These are phyloP conservation scores for Argya squamiceps DNA, from an alignment of 2,797 vertebrate species.

Conservation along the genomic window DNA sequence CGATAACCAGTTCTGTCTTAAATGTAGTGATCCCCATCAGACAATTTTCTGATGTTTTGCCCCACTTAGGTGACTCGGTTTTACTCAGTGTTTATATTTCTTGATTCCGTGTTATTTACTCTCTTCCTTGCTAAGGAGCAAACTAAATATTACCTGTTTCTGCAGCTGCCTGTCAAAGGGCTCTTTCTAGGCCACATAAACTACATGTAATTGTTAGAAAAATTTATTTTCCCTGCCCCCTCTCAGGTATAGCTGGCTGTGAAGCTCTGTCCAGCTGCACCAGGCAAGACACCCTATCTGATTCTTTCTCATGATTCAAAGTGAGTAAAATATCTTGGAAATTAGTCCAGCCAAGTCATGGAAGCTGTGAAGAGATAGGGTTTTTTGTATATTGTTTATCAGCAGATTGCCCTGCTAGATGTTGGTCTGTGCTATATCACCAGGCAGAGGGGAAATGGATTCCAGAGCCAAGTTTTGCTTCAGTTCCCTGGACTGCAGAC, in stretches of 20 bases:
- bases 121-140: neutral
- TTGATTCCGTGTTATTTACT: neutral
- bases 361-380: neutral
- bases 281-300: neutral
- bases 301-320: neutral
- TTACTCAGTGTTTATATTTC: neutral
- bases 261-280: neutral
- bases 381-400: neutral
- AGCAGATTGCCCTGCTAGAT: neutral
- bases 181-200: neutral
- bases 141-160: neutral
- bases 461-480: neutral
- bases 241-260: neutral
- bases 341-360: neutral
- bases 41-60: neutral
- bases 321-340: neutral
- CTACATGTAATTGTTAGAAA: neutral
- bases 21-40: neutral
- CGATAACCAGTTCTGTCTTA: neutral
- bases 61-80: neutral
- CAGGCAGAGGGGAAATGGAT: neutral
- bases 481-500: neutral
- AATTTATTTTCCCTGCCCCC: neutral
- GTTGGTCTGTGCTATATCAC: rapidly evolving
- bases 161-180: neutral